phyloP scores from a whole-genome alignment of 1,140 invertebrate species.

The Subanguina moxae region DNA sequence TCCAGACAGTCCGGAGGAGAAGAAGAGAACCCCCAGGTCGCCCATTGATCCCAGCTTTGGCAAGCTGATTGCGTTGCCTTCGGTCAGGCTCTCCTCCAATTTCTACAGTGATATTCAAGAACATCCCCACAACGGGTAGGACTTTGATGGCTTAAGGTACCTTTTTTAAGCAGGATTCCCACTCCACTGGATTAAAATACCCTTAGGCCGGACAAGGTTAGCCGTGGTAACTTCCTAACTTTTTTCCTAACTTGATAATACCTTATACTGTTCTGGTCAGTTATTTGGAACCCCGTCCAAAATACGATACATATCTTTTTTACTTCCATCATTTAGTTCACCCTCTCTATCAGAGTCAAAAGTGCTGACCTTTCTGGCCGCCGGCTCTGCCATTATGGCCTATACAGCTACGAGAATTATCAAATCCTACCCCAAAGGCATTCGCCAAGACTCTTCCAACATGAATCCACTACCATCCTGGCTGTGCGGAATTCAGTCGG shows the following conservation, averaged over 20 bases:
- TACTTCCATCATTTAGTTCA: slow-evolving; percentile 16
- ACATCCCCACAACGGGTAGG: slow-evolving; percentile 43
- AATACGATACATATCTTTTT: no score
- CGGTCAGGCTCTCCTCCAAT: slow-evolving; percentile 41
- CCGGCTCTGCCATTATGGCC: slow-evolving; percentile 21
- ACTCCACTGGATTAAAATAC: no score
- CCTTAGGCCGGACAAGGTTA: no score
- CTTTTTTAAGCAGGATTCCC: no score
- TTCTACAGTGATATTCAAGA: slow-evolving; percentile 33
- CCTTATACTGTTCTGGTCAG: no score
- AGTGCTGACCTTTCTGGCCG: slow-evolving; percentile 35
- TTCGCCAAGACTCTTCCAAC: slow-evolving; percentile 49
- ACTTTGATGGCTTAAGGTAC: neutral
- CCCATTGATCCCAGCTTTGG: slow-evolving; percentile 38
- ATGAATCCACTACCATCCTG: slow-evolving; percentile 61
- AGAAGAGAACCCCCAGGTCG: slow-evolving; percentile 4
- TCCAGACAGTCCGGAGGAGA: slow-evolving; percentile 25
- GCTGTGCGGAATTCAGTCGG: slow-evolving; percentile 98
- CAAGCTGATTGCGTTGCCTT: slow-evolving; percentile 44
- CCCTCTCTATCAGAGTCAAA: slow-evolving; percentile 45
- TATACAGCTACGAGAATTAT: slow-evolving; percentile 46
- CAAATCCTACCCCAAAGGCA: slow-evolving; percentile 44
- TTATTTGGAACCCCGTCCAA: no score
- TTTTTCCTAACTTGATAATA: no score
- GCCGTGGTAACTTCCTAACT: no score